Conservation (phyloP, 2,797 vertebrate species). For the Clamator glandarius region DNA sequence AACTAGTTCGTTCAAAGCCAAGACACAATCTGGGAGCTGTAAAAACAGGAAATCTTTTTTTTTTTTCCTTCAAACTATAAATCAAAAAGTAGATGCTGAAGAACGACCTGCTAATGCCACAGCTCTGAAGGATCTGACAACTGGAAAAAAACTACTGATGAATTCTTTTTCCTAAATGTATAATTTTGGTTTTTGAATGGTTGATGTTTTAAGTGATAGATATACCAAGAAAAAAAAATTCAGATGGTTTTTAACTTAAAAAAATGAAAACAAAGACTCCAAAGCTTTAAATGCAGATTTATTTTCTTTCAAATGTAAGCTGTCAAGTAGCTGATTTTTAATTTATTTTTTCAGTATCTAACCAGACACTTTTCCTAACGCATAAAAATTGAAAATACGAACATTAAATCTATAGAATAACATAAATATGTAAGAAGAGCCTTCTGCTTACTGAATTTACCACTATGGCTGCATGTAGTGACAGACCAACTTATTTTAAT, state of each 20-base stretch:
- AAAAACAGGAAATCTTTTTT: conserved; percentile 31
- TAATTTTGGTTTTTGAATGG: background rate
- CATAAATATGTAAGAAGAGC: background rate
- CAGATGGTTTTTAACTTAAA: background rate
- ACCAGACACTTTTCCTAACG: background rate
- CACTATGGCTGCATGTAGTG: background rate
- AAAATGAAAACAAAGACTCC: background rate
- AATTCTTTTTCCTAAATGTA: background rate
- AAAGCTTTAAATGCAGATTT: conserved; percentile 25
- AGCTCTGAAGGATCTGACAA: background rate
- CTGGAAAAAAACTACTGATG: background rate
- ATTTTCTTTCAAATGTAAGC: conserved; percentile 37
- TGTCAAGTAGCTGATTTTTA: background rate
- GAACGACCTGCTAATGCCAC: background rate
- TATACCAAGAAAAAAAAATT: background rate
- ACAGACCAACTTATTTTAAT: background rate
- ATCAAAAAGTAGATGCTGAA: conserved; percentile 34
- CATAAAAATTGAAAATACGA: background rate
- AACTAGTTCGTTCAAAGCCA: conserved; percentile 34
- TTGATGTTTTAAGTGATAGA: too few relatives aligned
- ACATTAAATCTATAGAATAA: background rate
- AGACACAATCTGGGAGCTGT: conserved; percentile 18
- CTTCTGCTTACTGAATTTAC: conserved; percentile 11
- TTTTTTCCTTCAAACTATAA: conserved; percentile 10
- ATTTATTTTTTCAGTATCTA: background rate